phyloP scores from a whole-genome alignment of 2,113 vertebrate genomes.

The Apistogramma diplotaenia region DNA sequence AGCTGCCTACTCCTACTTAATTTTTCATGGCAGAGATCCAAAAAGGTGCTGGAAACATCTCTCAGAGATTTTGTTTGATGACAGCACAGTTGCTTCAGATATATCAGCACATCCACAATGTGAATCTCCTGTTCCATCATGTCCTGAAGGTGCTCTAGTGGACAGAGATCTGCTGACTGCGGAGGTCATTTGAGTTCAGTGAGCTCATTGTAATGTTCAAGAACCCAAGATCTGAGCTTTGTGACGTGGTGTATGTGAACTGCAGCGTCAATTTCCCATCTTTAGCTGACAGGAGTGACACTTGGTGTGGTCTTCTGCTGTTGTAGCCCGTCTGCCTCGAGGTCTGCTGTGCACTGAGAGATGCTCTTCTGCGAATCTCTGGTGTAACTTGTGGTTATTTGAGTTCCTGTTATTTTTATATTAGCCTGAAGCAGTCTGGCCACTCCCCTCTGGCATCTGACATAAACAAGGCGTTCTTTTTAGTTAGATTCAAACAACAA shows the following conservation, averaged over 20 bases:
- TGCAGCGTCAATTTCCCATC: background rate
- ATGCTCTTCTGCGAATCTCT: background rate
- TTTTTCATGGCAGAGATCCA: background rate
- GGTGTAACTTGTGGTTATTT: background rate
- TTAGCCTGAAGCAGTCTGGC: background rate
- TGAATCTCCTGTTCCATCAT: too few relatives aligned
- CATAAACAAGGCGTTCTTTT: background rate
- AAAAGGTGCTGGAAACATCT: background rate
- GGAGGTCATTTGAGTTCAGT: background rate
- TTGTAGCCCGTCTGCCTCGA: background rate
- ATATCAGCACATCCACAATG: too few relatives aligned
- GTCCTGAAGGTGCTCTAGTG: background rate
- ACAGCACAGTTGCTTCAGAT: too few relatives aligned
- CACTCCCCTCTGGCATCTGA: too few relatives aligned
- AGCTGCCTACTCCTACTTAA: too few relatives aligned
- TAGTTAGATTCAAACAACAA: background rate
- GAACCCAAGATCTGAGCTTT: background rate
- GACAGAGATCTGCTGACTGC: background rate
- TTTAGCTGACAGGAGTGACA: too few relatives aligned
- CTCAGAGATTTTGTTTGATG: too few relatives aligned
- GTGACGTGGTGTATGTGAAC: background rate
- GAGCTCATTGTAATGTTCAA: background rate
- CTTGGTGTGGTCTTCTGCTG: background rate
- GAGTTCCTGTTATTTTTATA: background rate
- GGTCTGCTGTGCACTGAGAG: background rate